A percentile compares a stretch with the other conserved stretches of the same genome.
These are phyloP conservation scores for Phortica magna DNA, from an alignment of 2,888 invertebrate genomes.

Conservation along the genomic window DNA sequence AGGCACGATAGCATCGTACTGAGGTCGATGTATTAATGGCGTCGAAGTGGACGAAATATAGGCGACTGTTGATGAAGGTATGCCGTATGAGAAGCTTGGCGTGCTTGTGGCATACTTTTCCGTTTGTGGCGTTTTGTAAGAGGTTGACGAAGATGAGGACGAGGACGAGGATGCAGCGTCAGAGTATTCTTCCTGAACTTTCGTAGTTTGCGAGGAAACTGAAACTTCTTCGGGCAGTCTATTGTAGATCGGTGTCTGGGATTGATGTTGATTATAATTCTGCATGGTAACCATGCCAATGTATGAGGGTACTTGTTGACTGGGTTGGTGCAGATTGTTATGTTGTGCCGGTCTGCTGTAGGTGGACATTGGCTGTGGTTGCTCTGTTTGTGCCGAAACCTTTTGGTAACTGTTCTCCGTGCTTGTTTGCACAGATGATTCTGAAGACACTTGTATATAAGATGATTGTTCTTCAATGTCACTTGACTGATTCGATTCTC, in stretches of 20 bases:
- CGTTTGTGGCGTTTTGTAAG: not conserved
- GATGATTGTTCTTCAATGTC: constrained; percentile 39
- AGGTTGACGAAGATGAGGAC: constrained; percentile 27
- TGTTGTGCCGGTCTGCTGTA: constrained; percentile 56
- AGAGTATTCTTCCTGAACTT: constrained; percentile 62
- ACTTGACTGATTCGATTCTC: constrained; percentile 47
- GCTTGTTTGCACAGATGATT: constrained; percentile 39
- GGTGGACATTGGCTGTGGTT: constrained; percentile 47
- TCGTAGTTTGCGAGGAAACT: constrained; percentile 72
- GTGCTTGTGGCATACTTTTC: constrained; percentile 3
- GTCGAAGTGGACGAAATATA: constrained; percentile 53
- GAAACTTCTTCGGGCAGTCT: constrained; percentile 69
- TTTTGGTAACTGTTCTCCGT: constrained; percentile 55
- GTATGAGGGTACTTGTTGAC: constrained; percentile 65
- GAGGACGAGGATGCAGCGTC: constrained; percentile 47
- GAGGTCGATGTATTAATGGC: constrained; percentile 54
- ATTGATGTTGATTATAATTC: constrained; percentile 56
- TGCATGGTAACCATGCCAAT: constrained; percentile 71
- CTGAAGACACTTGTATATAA: constrained; percentile 42
- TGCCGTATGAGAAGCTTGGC: not conserved
- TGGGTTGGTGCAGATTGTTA: too few species aligned
- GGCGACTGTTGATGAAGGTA: constrained; percentile 44
- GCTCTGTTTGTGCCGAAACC: constrained; percentile 48
- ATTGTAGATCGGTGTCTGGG: constrained; percentile 42
- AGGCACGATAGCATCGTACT: constrained; percentile 41